Conservation (phyloP, 2,797 vertebrate genomes). For the Streptopelia turtur region DNA sequence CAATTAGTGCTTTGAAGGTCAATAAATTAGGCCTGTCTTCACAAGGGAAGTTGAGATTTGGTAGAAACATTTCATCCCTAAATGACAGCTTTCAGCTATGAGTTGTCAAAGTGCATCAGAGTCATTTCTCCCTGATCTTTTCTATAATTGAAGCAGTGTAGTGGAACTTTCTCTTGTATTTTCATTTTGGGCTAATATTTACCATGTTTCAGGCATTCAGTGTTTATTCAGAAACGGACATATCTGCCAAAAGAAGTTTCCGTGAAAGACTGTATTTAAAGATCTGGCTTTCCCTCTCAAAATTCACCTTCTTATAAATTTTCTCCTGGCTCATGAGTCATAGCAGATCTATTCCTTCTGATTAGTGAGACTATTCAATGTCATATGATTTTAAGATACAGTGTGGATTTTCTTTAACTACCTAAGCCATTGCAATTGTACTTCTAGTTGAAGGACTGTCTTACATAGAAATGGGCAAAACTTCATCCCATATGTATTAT, state of each 20-base stretch:
- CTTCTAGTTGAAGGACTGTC: neutral
- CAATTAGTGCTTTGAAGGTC: slow-evolving; percentile 16
- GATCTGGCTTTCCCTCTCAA: neutral
- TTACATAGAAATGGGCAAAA: neutral
- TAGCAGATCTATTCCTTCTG: neutral
- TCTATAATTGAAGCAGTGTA: neutral
- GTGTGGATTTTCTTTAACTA: neutral
- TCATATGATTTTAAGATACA: neutral
- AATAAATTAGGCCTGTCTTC: slow-evolving; percentile 20
- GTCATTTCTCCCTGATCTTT: neutral
- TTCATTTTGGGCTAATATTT: neutral
- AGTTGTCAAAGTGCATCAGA: neutral
- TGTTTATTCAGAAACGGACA: neutral
- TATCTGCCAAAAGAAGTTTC: neutral
- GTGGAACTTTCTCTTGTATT: neutral
- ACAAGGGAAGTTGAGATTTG: neutral
- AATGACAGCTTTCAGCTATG: neutral
- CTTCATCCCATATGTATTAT: neutral
- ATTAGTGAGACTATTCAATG: neutral
- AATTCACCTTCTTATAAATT: neutral
- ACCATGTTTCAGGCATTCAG: neutral
- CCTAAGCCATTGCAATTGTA: neutral
- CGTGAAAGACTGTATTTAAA: neutral
- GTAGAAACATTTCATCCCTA: neutral
- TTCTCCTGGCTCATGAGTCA: neutral